Conservation (phyloP, 2,888 invertebrate genomes). For the Dermolepida albohirtum region DNA sequence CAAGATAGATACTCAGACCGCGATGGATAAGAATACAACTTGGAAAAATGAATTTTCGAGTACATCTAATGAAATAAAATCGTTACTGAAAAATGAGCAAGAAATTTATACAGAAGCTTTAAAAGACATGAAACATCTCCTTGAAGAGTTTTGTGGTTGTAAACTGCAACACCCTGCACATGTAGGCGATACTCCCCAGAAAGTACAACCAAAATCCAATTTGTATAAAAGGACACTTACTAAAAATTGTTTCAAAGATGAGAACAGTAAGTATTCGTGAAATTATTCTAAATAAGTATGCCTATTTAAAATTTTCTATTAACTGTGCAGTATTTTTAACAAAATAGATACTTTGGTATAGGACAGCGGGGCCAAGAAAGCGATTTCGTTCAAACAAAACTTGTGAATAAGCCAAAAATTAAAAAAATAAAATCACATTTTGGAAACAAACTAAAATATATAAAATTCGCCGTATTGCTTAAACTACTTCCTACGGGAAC, state of each 20-base stretch:
- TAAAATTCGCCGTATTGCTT: no score
- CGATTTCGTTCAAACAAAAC: no score
- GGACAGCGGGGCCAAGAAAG: no score
- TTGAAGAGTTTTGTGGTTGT: constrained; percentile 28
- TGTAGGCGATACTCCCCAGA: constrained; percentile 26
- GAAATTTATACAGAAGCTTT: background rate
- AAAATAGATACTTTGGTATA: no score
- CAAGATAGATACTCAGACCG: background rate
- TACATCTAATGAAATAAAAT: background rate
- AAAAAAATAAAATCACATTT: no score
- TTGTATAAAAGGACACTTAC: constrained; percentile 24
- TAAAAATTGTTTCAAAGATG: constrained; percentile 18
- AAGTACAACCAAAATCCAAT: constrained; percentile 24
- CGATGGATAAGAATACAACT: background rate
- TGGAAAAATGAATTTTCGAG: constrained; percentile 12
- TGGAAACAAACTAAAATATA: no score
- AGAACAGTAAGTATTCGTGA: constrained; percentile 3
- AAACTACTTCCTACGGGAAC: no score
- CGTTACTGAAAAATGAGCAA: background rate
- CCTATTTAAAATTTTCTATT: no score
- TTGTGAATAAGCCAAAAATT: no score
- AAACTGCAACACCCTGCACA: constrained; percentile 30
- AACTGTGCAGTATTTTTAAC: no score
- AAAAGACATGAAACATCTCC: background rate
- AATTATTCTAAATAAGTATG: no score